Percentiles rank a stretch among this genome's conserved stretches.
Evolutionary conservation across 1,140 invertebrate genomes (phyloP).

Genomic region (Drusus annulatus): DNA sequence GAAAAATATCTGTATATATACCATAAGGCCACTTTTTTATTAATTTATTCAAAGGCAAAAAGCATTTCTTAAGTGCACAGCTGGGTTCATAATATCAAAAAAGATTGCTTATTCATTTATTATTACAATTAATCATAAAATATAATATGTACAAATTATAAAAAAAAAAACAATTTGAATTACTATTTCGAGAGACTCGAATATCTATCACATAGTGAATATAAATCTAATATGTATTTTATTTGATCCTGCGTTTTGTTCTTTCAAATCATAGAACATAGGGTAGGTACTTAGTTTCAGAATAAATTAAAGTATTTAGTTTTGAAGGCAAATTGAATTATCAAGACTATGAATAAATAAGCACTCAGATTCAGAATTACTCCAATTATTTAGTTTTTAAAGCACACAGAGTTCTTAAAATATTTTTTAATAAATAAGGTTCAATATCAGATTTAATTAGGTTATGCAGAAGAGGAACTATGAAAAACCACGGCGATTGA

Average conservation of each 20-base stretch:
- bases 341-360: neutral
- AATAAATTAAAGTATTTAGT: too few species aligned
- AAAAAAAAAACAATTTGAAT: constrained; percentile 1
- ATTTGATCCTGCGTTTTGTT: too few species aligned
- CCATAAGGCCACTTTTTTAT: constrained; percentile 16
- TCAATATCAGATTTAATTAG: too few species aligned
- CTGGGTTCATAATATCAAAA: constrained; percentile 5
- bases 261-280: too few species aligned
- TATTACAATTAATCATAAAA: neutral
- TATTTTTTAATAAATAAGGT: too few species aligned
- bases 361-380: neutral
- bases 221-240: too few species aligned
- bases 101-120: neutral
- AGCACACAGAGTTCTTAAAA: too few species aligned
- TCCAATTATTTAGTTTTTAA: neutral
- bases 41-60: constrained; percentile 14
- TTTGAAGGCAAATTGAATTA: too few species aligned
- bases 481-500: too few species aligned
- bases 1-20: constrained; percentile 18
- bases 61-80: constrained; percentile 3
- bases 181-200: constrained; percentile 29
- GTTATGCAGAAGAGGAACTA: too few species aligned
- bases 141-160: constrained; percentile 10
- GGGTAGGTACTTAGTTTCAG: too few species aligned
- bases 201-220: constrained; percentile 7